Conservation (phyloP, 2,113 vertebrate genomes). For the Ictidomys tridecemlineatus region DNA sequence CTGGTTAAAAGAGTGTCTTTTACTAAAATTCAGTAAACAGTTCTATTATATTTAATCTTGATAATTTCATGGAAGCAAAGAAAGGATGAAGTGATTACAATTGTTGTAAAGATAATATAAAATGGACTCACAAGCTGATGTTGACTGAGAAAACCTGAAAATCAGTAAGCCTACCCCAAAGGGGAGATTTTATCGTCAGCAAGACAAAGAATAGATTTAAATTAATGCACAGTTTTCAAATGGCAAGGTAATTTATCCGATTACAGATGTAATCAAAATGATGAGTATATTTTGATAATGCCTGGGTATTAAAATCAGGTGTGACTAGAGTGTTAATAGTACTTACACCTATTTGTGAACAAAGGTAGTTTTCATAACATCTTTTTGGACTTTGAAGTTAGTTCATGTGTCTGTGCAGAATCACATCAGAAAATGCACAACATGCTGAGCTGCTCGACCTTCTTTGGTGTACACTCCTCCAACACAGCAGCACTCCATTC, state of each 20-base stretch:
- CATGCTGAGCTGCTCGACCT: too few species aligned
- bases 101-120: background rate
- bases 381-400: background rate
- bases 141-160: background rate
- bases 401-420: background rate
- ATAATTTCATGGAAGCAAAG: background rate
- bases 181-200: background rate
- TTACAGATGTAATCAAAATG: background rate
- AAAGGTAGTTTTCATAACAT: background rate
- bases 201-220: background rate
- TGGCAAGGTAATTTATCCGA: background rate
- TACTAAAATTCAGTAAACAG: background rate
- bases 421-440: background rate
- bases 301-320: background rate
- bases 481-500: fast-evolving
- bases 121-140: background rate
- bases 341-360: background rate
- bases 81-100: background rate
- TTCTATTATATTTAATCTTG: background rate
- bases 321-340: background rate
- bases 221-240: background rate
- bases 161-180: background rate
- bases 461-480: too few species aligned
- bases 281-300: background rate
- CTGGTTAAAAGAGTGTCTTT: background rate